Conservation (phyloP, 1,140 invertebrate genomes). For the Drosophila azteca region DNA sequence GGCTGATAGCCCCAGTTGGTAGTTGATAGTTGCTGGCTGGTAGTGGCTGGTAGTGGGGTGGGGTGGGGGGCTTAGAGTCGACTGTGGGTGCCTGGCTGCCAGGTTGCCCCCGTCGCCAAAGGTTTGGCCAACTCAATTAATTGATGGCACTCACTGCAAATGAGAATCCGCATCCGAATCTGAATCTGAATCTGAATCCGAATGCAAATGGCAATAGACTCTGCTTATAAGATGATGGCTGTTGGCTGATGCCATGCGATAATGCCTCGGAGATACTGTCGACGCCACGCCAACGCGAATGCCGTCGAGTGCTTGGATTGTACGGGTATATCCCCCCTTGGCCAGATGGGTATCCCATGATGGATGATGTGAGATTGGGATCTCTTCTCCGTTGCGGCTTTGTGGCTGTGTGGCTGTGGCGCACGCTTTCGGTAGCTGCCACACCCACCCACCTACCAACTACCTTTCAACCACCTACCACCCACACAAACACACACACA, state of each 20-base stretch:
- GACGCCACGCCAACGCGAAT: slow-evolving; percentile 41
- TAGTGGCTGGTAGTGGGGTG: too few relatives aligned
- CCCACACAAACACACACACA: slow-evolving; percentile 2
- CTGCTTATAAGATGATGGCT: slow-evolving; percentile 7
- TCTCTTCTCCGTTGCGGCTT: slow-evolving; percentile 30
- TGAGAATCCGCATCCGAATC: too few relatives aligned
- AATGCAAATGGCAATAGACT: slow-evolving; percentile 50
- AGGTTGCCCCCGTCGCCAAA: slow-evolving; percentile 19
- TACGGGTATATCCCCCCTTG: too few relatives aligned
- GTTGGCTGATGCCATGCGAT: slow-evolving; percentile 15
- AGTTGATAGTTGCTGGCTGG: slow-evolving; percentile 5
- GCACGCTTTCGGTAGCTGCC: slow-evolving; percentile 41
- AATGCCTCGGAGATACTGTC: slow-evolving; percentile 41
- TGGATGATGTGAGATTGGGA: slow-evolving; percentile 50
- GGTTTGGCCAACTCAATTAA: slow-evolving; percentile 66
- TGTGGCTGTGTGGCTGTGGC: too few relatives aligned
- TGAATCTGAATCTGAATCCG: slow-evolving; percentile 27
- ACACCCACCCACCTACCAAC: slow-evolving; percentile 41
- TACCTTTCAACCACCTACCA: slow-evolving; percentile 26
- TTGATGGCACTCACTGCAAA: slow-evolving; percentile 35
- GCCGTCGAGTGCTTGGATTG: background rate
- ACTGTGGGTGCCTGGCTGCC: too few relatives aligned
- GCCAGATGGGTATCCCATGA: slow-evolving; percentile 7
- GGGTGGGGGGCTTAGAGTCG: slow-evolving; percentile 3
- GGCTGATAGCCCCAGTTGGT: slow-evolving; percentile 6